These are phyloP conservation scores for Pocillopora grandis DNA, from an alignment of 92 coral and sea anemone species.

Conservation along the genomic window DNA sequence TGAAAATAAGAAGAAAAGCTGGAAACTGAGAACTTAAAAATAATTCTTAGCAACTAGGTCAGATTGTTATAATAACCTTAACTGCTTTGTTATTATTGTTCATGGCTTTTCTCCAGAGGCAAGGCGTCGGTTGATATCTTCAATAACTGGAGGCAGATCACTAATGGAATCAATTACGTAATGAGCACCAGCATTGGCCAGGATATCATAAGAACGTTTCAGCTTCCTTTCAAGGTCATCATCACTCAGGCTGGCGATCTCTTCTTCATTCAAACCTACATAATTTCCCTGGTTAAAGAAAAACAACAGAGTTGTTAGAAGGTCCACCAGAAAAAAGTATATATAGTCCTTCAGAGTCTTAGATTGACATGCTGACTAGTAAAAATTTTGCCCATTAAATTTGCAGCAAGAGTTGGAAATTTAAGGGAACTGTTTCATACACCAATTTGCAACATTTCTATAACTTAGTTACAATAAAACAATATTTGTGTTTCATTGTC, in stretches of 20 bases:
- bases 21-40: neutral
- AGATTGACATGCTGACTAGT: no score
- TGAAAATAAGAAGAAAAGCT: neutral
- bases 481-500: no score
- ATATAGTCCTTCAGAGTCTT: no score
- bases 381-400: no score
- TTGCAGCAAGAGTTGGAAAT: no score
- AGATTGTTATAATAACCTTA: neutral
- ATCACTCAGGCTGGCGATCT: constrained; percentile 70
- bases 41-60: neutral
- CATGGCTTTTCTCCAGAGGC: constrained; percentile 95
- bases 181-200: constrained; percentile 98
- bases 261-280: constrained; percentile 91
- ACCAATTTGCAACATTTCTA: no score
- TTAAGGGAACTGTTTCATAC: no score
- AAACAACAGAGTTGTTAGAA: neutral
- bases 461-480: no score
- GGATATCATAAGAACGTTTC: constrained; percentile 79
- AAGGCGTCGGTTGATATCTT: constrained; percentile 93
- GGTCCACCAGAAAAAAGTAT: neutral
- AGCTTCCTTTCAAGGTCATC: constrained; percentile 91
- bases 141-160: constrained; percentile 93
- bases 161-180: constrained; percentile 90
- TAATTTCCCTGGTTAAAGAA: constrained; percentile 79
- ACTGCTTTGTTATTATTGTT: neutral